Conservation (phyloP, 2,888 invertebrate genomes). For the Andricus curvator region DNA sequence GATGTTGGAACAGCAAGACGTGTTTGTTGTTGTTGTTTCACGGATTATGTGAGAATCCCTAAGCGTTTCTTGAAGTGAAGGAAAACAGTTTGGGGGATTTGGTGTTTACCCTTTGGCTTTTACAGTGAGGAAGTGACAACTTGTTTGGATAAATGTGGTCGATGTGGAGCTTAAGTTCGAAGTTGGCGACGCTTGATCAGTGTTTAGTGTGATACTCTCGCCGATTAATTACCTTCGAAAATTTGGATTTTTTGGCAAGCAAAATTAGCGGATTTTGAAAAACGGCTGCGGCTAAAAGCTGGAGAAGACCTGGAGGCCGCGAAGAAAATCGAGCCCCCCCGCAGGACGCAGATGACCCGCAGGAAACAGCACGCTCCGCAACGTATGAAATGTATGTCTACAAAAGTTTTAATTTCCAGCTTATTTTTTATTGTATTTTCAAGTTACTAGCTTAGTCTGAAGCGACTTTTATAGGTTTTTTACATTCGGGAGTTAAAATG, state of each 20-base stretch:
- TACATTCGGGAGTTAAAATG: too few relatives aligned
- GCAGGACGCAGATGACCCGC: slow-evolving; percentile 79
- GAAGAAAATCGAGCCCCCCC: slow-evolving; percentile 63
- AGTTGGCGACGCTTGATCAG: slow-evolving; percentile 27
- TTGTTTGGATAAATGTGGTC: slow-evolving; percentile 5
- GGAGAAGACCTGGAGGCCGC: slow-evolving; percentile 68
- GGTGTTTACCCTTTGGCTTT: slow-evolving; percentile 29
- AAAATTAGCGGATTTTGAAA: slow-evolving; percentile 41
- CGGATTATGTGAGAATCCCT: slow-evolving; percentile 3
- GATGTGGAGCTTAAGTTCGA: slow-evolving; percentile 14
- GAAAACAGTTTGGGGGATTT: slow-evolving; percentile 26
- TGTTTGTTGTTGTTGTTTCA: slow-evolving; percentile 1
- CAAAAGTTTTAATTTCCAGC: too few relatives aligned
- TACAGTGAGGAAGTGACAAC: slow-evolving; percentile 25
- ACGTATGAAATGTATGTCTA: slow-evolving; percentile 80
- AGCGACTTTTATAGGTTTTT: too few relatives aligned
- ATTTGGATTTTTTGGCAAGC: not conserved
- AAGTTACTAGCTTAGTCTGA: too few relatives aligned
- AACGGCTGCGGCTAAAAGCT: slow-evolving; percentile 48
- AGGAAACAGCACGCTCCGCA: slow-evolving; percentile 81
- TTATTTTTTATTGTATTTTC: too few relatives aligned
- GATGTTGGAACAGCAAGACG: not conserved
- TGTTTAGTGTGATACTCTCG: not conserved
- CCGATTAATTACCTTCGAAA: slow-evolving; percentile 44
- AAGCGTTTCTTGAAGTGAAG: not conserved